phyloP scores from a whole-genome alignment of 2,888 invertebrate species.

The Lymantria dispar region DNA sequence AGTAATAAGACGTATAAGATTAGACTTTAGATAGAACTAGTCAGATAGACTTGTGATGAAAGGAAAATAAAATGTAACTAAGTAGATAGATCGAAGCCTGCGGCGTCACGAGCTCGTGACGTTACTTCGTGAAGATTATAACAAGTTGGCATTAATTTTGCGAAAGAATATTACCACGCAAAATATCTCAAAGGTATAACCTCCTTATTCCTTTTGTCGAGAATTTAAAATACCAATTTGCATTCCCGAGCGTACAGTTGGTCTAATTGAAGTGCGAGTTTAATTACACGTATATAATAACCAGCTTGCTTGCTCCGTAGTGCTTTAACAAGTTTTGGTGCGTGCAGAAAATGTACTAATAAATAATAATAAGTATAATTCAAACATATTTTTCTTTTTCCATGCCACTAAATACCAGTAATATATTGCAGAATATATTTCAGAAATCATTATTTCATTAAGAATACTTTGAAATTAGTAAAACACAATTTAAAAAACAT shows the following conservation, averaged over 20 bases:
- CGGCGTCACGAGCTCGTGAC: conserved; percentile 26
- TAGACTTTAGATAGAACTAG: no score
- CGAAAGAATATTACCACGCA: conserved; percentile 42
- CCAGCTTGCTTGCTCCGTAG: background rate
- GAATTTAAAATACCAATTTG: conserved; percentile 31
- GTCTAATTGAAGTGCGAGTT: conserved; percentile 13
- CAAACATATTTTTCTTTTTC: no score
- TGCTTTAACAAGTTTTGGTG: background rate
- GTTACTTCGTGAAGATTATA: conserved; percentile 39
- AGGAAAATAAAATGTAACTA: no score
- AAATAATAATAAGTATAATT: no score
- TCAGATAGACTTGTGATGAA: no score
- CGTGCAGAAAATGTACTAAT: background rate
- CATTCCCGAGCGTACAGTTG: conserved; percentile 14
- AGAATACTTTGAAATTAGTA: no score
- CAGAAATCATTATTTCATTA: no score
- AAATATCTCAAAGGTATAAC: conserved; percentile 34
- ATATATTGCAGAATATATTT: no score
- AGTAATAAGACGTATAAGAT: no score
- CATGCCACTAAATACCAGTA: no score
- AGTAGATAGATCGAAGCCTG: background rate
- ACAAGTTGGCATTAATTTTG: conserved; percentile 42
- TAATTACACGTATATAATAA: conserved; percentile 1
- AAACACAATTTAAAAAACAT: no score
- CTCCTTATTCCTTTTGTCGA: conserved; percentile 21